phyloP scores from a whole-genome alignment of 92 coral and sea anemone species.

The Desmophyllum pertusum region DNA sequence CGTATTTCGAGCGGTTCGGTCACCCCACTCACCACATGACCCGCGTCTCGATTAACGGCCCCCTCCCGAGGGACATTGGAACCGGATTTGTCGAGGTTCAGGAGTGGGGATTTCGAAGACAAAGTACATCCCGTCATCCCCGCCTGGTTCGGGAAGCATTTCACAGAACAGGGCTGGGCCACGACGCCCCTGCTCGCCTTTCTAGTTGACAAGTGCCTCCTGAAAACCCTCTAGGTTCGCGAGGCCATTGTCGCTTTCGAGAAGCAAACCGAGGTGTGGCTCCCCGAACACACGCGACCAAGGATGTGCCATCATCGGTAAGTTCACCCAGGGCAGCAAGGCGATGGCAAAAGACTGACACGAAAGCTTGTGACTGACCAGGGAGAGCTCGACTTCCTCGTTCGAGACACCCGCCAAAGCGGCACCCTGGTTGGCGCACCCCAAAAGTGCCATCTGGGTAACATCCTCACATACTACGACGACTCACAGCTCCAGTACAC shows the following conservation, averaged over 20 bases:
- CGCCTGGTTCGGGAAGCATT: slow-evolving; percentile 33
- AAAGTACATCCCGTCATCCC: slow-evolving; percentile 23
- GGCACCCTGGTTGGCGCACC: slow-evolving; percentile 33
- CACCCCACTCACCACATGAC: slow-evolving; percentile 29
- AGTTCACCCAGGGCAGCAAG: slow-evolving; percentile 7
- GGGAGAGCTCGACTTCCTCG: slow-evolving; percentile 26
- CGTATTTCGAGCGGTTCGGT: slow-evolving; percentile 19
- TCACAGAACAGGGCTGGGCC: slow-evolving; percentile 13
- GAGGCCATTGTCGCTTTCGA: slow-evolving; percentile 13
- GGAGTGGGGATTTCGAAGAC: slow-evolving; percentile 1
- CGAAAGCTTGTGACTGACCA: background rate
- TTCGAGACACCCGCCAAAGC: slow-evolving; percentile 6
- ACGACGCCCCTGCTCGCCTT: background rate
- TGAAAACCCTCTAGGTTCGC: background rate
- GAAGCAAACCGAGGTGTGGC: slow-evolving; percentile 42
- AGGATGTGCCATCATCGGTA: background rate
- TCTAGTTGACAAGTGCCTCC: background rate
- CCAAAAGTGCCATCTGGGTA: slow-evolving; percentile 21
- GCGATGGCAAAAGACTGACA: background rate
- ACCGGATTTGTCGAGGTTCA: slow-evolving; percentile 16
- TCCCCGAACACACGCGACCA: background rate
- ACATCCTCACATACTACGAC: slow-evolving; percentile 32
- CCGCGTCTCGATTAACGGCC: slow-evolving; percentile 9
- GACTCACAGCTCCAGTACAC: slow-evolving; percentile 24
- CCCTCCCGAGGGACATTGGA: background rate